phyloP scores from a whole-genome alignment of 2,888 invertebrate species.

The Amblyteles armatorius region DNA sequence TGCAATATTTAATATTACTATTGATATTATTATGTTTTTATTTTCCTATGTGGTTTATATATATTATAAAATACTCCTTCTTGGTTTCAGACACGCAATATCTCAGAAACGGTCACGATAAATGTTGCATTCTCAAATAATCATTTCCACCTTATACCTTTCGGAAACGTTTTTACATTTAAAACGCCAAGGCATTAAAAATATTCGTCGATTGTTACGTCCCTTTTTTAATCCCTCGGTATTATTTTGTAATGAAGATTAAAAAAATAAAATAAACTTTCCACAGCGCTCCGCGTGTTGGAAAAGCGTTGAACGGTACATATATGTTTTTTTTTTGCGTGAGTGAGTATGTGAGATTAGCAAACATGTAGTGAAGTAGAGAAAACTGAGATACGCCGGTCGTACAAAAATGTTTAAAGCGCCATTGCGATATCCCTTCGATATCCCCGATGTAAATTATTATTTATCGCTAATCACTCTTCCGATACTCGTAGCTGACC shows the following conservation, averaged over 20 bases:
- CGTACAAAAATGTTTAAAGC: background rate
- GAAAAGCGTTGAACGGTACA: background rate
- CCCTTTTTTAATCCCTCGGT: background rate
- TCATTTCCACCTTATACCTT: too few species aligned
- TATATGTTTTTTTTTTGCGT: background rate
- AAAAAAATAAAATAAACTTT: background rate
- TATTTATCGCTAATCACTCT: constrained; percentile 3
- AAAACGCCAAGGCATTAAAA: too few species aligned
- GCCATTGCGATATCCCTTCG: background rate
- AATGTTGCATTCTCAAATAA: too few species aligned
- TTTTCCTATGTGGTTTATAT: too few species aligned
- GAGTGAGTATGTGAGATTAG: background rate
- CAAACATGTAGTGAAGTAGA: background rate
- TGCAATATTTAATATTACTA: too few species aligned
- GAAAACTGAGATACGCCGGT: background rate
- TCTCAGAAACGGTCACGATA: too few species aligned
- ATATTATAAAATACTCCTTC: too few species aligned
- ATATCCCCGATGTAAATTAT: background rate
- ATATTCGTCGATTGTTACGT: background rate
- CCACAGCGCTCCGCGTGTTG: background rate
- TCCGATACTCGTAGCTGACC: constrained; percentile 8
- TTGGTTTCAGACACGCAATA: too few species aligned
- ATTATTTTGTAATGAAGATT: background rate
- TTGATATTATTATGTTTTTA: too few species aligned
- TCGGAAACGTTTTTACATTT: too few species aligned